Evolutionary conservation across 2,113 vertebrate genomes (phyloP).

Genomic region (Tachysurus fulvidraco): DNA sequence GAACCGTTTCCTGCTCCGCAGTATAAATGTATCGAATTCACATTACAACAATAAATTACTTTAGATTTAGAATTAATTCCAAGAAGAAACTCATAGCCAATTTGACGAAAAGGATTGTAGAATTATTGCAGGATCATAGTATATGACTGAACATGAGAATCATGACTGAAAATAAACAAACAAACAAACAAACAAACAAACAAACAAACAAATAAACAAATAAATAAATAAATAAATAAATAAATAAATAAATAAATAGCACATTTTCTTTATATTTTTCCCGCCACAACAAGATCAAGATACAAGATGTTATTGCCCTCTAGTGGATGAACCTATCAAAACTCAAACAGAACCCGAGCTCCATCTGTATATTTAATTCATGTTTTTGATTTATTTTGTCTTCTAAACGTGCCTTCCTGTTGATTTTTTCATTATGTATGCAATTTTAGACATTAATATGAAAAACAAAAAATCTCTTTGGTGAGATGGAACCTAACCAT

Average conservation of each 20-base stretch:
- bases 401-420: neutral
- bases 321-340: slow-evolving; percentile 5
- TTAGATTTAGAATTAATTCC: no score
- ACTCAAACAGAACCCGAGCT: neutral
- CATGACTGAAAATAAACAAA: neutral
- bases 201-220: no score
- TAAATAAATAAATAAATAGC: no score
- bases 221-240: no score
- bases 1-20: no score
- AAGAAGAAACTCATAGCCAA: no score
- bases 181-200: no score
- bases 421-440: neutral
- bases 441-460: neutral
- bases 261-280: no score
- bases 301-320: neutral
- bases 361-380: neutral
- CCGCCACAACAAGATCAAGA: no score
- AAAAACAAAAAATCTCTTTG: neutral
- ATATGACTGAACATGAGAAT: neutral
- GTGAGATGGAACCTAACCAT: slow-evolving; percentile 1
- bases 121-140: neutral
- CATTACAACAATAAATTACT: no score
- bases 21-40: no score
- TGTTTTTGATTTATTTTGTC: neutral
- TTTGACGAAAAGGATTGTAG: no score